These are phyloP conservation scores for Celastrina argiolus DNA, from an alignment of 2,888 invertebrate genomes.

Conservation along the genomic window DNA sequence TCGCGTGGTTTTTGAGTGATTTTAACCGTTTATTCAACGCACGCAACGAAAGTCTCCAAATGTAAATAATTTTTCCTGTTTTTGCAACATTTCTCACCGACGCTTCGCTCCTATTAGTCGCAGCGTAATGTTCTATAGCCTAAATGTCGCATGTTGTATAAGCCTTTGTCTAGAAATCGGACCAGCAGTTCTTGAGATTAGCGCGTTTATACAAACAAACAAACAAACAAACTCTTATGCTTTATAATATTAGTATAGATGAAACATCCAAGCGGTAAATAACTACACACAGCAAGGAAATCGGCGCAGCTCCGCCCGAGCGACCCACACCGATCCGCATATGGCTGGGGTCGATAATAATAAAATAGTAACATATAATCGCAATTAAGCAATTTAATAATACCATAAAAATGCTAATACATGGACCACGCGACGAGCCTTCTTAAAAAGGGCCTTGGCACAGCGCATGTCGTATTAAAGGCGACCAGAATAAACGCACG, in stretches of 20 bases:
- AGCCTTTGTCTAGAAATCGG: background rate
- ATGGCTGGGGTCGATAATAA: background rate
- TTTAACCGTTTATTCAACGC: no score
- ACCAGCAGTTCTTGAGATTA: background rate
- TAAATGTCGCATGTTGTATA: no score
- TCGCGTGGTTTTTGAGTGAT: no score
- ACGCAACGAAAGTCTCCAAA: no score
- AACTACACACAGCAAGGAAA: background rate
- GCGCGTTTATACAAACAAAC: no score
- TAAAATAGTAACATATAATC: background rate
- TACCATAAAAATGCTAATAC: constrained; percentile 32
- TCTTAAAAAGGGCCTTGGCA: constrained; percentile 31
- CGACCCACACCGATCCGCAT: background rate
- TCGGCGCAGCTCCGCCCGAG: background rate
- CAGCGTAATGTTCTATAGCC: no score
- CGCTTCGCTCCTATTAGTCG: no score
- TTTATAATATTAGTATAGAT: no score
- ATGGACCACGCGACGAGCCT: constrained; percentile 26
- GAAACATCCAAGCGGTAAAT: background rate
- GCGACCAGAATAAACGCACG: constrained; percentile 29
- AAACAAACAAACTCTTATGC: no score
- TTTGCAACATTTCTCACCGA: no score
- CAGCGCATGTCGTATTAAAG: constrained; percentile 48
- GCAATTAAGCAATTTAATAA: constrained; percentile 18
- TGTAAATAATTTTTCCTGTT: no score